Evolutionary conservation across 2,113 vertebrate genomes (phyloP), one percentile per base, ranked within the genome.

Genomic region (Prunella fulvescens): DNA sequence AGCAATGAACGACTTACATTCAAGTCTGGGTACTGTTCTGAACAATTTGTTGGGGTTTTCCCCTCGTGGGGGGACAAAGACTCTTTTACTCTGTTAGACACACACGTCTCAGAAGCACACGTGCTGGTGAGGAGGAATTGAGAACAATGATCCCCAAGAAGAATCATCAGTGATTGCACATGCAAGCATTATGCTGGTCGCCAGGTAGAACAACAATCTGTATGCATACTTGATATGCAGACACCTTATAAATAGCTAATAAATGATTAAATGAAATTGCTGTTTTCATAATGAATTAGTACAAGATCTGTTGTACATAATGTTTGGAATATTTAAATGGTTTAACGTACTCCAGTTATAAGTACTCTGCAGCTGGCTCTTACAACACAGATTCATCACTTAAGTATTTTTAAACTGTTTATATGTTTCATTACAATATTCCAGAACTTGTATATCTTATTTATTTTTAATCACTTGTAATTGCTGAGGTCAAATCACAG

Each of bases 261-360:
- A 97, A 82, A 92, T 93, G 54, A 92, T 95, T 96, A 88, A 94
- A 82, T 71, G 29, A 96, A 96, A 95, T 94, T 94, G 87, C 89
- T 96, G 89, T 96, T 95, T 96, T 94, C 91, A 88, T 92, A 96
- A 96, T 88, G 90, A 95, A 94, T 96, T 96, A 93, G 79, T 45
- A 80, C 56, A 89, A 95, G 85, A 77, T 95, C 81, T 90, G 78
- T 85, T 94, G 79, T 93, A 89, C 77, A 67, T 81, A 92, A 73
- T 73, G 48, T 91, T 95, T 91, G 82, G 84, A 94, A 90, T 93
- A 93, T 91, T 92, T 94, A 90, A 93, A 90, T 83, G 54, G 78
- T 93, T 88, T 91, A 93, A 73, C 74, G 81, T 85, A 96, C 86
- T 94, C 72, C 81, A 81, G 61, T 90, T 86, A 67, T 45, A 94